Conservation (phyloP, 2,113 vertebrate species). For the Actinemys pallida region DNA sequence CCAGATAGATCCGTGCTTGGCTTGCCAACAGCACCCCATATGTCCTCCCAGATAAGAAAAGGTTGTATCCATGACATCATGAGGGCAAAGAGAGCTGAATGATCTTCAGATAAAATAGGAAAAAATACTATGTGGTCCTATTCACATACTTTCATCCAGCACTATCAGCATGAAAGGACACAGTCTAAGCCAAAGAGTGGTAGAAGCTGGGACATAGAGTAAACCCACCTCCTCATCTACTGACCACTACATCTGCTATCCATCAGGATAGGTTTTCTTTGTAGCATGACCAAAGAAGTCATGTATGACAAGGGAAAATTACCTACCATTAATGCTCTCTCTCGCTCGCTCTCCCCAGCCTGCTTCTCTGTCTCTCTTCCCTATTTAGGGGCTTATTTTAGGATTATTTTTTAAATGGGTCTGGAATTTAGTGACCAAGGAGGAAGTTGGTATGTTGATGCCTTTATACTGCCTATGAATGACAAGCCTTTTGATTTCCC, state of each 20-base stretch:
- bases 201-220: not conserved
- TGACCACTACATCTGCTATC: not conserved
- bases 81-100: not conserved
- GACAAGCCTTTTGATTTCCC: fast-evolving
- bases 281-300: not conserved
- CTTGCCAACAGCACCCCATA: not conserved
- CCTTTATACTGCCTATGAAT: not conserved
- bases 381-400: not conserved
- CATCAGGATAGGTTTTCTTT: constrained; percentile 25
- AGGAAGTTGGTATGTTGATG: not conserved
- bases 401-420: not conserved
- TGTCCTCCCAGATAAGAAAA: not conserved
- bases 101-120: not conserved
- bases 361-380: not conserved
- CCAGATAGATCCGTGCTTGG: not conserved
- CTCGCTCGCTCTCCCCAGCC: not conserved
- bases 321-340: not conserved
- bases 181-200: not conserved
- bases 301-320: constrained; percentile 16
- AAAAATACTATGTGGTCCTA: not conserved
- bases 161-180: not conserved
- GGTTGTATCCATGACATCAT: not conserved
- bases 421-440: fast-evolving
- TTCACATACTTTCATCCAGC: not conserved
- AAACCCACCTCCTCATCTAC: not conserved